Conservation (phyloP, 2,113 vertebrate species). For the Hippoglossus stenolepis region DNA sequence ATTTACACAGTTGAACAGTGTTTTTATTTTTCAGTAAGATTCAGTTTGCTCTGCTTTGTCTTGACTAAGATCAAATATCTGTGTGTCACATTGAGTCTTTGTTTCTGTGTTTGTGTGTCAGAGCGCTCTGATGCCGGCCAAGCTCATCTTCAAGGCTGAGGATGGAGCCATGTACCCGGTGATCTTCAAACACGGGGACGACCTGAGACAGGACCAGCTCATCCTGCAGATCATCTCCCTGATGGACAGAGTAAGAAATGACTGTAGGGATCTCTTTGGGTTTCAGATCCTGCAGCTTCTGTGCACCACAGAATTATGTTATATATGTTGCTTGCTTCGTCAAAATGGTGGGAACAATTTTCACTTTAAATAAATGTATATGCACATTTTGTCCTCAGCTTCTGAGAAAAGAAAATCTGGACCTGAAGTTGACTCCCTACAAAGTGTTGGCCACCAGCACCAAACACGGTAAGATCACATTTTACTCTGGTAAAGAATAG, state of each 20-base stretch:
- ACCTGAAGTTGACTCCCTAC: conserved; percentile 97
- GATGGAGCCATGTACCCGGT: conserved; percentile 95
- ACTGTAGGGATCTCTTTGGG: too few species aligned
- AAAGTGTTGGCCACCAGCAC: conserved; percentile 98
- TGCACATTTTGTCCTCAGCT: conserved; percentile 78
- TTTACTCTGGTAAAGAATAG: background rate
- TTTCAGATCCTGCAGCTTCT: too few species aligned
- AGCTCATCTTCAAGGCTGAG: conserved; percentile 96
- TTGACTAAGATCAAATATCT: too few species aligned
- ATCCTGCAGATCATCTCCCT: conserved; percentile 99
- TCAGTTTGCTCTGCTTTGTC: too few species aligned
- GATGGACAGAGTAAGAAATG: conserved; percentile 92
- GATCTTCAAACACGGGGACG: conserved; percentile 98
- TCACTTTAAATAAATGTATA: too few species aligned
- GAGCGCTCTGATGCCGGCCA: conserved; percentile 98
- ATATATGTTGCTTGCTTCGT: too few species aligned
- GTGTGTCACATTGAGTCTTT: background rate
- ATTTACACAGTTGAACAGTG: too few species aligned
- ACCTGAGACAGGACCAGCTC: conserved; percentile 97
- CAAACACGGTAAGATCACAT: conserved; percentile 88
- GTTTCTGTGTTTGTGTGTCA: conserved; percentile 54
- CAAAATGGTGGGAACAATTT: too few species aligned
- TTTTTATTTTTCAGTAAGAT: too few species aligned
- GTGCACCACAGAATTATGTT: too few species aligned
- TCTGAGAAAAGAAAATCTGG: conserved; percentile 96